Conservation (phyloP, 2,797 vertebrate genomes). For the Centroberyx gerrardi region DNA sequence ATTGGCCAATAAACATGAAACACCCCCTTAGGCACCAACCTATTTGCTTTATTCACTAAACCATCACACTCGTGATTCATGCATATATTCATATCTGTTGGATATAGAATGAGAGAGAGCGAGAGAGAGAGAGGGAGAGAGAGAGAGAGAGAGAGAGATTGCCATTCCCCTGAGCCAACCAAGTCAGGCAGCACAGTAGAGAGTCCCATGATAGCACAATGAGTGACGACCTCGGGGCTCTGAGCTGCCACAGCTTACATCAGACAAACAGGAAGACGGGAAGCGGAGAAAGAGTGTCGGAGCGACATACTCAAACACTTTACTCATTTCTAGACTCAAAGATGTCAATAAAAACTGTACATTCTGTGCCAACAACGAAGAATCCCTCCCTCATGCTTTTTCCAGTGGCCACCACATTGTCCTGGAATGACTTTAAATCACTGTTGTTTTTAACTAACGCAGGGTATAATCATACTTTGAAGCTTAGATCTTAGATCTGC, state of each 20-base stretch:
- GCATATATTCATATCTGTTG: conserved; percentile 58
- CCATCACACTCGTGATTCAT: conserved; percentile 45
- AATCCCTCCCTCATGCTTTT: neutral
- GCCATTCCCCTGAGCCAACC: conserved; percentile 51
- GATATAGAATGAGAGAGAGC: conserved; percentile 17
- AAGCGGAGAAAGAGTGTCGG: neutral
- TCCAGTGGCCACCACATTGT: too few species aligned
- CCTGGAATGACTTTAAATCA: too few species aligned
- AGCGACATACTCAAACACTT: neutral
- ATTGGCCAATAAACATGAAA: conserved; percentile 4
- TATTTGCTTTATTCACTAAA: conserved; percentile 44
- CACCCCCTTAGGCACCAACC: conserved; percentile 7
- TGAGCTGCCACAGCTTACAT: conserved; percentile 43
- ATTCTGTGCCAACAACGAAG: neutral
- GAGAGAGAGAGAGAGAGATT: conserved; percentile 29
- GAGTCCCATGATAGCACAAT: conserved; percentile 51
- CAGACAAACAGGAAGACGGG: conserved; percentile 18
- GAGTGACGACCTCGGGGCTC: conserved; percentile 47
- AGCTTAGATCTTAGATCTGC: too few species aligned
- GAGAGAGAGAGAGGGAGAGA: conserved; percentile 14
- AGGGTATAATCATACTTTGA: too few species aligned
- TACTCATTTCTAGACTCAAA: neutral
- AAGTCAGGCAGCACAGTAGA: conserved; percentile 45
- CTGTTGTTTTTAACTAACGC: too few species aligned
- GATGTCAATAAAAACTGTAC: neutral